phyloP scores from a whole-genome alignment of 1,140 invertebrate species.

The Drosophila auraria region DNA sequence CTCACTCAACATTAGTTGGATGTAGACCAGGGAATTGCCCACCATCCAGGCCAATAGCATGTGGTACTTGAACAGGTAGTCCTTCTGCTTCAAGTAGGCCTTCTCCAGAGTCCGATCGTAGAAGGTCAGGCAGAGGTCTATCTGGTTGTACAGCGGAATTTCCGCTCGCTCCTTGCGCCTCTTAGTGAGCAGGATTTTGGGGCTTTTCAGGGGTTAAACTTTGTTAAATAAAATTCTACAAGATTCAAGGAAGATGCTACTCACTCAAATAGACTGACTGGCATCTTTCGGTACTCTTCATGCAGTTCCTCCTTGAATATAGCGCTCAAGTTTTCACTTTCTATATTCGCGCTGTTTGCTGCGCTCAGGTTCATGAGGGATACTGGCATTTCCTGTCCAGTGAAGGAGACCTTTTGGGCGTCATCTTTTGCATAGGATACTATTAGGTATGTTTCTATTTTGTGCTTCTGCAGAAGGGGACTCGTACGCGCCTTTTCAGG shows the following conservation, averaged over 20 bases:
- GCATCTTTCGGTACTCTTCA: slow-evolving; percentile 74
- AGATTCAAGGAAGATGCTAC: not conserved
- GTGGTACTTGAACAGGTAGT: slow-evolving; percentile 76
- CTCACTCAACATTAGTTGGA: not conserved
- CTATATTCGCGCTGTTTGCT: too few relatives aligned
- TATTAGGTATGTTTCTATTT: slow-evolving; percentile 90
- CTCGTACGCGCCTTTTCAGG: slow-evolving; percentile 88
- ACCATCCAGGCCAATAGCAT: slow-evolving; percentile 43
- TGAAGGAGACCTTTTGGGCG: slow-evolving; percentile 18
- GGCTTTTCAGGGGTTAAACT: not conserved
- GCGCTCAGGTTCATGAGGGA: not conserved
- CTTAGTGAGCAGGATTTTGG: not conserved
- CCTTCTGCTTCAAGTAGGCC: slow-evolving; percentile 60
- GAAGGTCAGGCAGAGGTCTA: slow-evolving; percentile 56
- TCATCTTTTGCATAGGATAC: too few relatives aligned
- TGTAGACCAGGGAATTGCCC: slow-evolving; percentile 4
- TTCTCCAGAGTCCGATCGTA: slow-evolving; percentile 55
- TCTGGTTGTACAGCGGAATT: slow-evolving; percentile 18
- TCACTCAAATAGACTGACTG: slow-evolving; percentile 51
- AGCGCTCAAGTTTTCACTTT: too few relatives aligned
- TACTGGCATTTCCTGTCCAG: slow-evolving; percentile 31
- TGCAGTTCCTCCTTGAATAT: slow-evolving; percentile 10
- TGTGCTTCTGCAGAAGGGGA: slow-evolving; percentile 88
- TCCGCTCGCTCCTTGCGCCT: not conserved
- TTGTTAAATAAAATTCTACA: not conserved